These are phyloP conservation scores for Paraplagusia blochii DNA, from an alignment of 2,113 vertebrate genomes.

Conservation along the genomic window DNA sequence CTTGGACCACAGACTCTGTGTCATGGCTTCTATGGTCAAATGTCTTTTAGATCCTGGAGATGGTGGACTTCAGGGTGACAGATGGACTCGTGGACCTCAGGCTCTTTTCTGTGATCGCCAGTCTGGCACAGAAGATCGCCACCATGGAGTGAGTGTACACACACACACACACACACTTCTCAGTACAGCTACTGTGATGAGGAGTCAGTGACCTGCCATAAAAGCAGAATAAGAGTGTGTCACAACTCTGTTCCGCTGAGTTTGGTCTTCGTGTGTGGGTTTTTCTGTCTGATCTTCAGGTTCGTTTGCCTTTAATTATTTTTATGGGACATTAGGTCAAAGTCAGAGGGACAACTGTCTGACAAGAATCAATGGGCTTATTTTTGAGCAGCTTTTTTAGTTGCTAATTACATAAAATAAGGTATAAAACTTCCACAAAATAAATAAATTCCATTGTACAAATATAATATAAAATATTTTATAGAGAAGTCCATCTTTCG, in stretches of 20 bases:
- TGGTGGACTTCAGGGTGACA: conserved; percentile 92
- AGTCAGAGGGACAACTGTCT: background rate
- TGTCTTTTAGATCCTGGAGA: conserved; percentile 83
- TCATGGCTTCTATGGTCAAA: background rate
- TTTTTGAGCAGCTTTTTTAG: no score
- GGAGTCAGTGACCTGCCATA: conserved; percentile 61
- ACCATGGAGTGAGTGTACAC: conserved; percentile 84
- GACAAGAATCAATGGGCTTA: no score
- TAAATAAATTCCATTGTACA: no score
- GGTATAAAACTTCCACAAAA: no score
- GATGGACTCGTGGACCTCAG: conserved; percentile 91
- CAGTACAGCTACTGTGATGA: conserved; percentile 72
- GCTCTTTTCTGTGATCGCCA: conserved; percentile 88
- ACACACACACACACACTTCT: conserved; percentile 68
- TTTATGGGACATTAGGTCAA: background rate
- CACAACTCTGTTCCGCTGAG: conserved; percentile 39
- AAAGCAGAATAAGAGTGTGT: conserved; percentile 54
- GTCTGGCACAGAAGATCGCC: conserved; percentile 89
- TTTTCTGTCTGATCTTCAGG: conserved; percentile 21
- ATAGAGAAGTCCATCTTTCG: no score
- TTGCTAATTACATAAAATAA: no score
- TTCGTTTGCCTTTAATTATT: conserved; percentile 6
- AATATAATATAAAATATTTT: no score
- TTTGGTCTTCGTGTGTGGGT: conserved; percentile 45
- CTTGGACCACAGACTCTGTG: conserved; percentile 8